Conservation (phyloP, 2,888 invertebrate species). For the Neoitamus cyanurus region DNA sequence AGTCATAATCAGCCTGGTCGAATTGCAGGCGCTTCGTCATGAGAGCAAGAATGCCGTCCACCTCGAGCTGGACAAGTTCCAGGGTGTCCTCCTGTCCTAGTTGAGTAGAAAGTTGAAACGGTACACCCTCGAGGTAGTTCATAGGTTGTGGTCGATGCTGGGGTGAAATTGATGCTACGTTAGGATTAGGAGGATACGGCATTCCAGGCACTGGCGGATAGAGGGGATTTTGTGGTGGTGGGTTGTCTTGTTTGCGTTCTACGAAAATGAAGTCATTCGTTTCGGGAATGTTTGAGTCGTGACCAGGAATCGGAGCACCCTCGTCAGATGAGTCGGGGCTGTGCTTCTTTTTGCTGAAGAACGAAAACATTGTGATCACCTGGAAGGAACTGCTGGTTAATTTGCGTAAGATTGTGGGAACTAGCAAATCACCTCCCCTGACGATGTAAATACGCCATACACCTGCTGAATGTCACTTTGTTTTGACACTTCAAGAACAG, state of each 20-base stretch:
- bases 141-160: background rate
- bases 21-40: slow-evolving; percentile 42
- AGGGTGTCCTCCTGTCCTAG: slow-evolving; percentile 22
- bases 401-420: background rate
- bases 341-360: slow-evolving; percentile 47
- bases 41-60: slow-evolving; percentile 47
- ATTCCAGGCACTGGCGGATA: slow-evolving; percentile 43
- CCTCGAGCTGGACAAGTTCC: slow-evolving; percentile 30
- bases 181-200: background rate
- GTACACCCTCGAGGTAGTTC: slow-evolving; percentile 43
- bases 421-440: background rate
- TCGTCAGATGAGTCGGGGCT: slow-evolving; percentile 40
- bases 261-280: slow-evolving; percentile 48
- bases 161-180: background rate
- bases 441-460: background rate
- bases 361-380: slow-evolving; percentile 43
- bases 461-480: background rate
- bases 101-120: slow-evolving; percentile 46
- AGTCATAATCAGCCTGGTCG: slow-evolving; percentile 44
- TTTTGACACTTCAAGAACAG: background rate
- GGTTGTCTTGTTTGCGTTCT: slow-evolving; percentile 17
- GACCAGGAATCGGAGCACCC: slow-evolving; percentile 47
- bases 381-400: background rate
- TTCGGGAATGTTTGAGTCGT: background rate
- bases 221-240: background rate